Base-by-base conservation (phyloP, 2,888 invertebrate genomes). In the Therioaphis trifolii region DNA sequence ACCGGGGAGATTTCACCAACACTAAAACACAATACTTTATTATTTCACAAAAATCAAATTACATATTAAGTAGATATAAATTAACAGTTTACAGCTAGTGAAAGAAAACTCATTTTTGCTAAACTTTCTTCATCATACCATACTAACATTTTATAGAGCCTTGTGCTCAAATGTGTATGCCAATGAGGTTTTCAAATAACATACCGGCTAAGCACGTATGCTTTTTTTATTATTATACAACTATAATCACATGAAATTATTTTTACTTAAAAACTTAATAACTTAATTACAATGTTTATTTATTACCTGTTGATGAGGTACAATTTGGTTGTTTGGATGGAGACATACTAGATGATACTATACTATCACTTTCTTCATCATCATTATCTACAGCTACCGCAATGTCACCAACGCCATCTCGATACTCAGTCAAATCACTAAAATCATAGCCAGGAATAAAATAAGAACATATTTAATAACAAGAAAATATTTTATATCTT, bases 301-400 rank as follows among this genome's bases (percentile, higher is more conserved):
- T 15, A 80, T 46, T 82, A 82, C 82, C 82, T 0, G 82, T 61
- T 61, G 82, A 49, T 18, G 72, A 63, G 9, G 74, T 24, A 40
- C 4, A 63, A 35, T 40, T 82, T 24, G 82, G n/a, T 15, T 72
- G 72, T 69, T 82, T 82, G 4, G 82, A 82, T 24, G 82, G 82
- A 24, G 82, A 82, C 82, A 82, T 82, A 82, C 61, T 82, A 15
- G 82, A 82, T 21, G 82, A 82, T 15, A 82, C 63, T 82, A 82
- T 74, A n/a, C 82, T 82, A 52, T 82, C 82, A 63, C 63, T 74
- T 74, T 82, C 82, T 82, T 82, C 82, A 12, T 82, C 82, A 27
- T 82, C 82, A 40, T 82, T 82, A 18, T 82, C 82, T 74, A 82
- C 4, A 52, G 72, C 49, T 40, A 82, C 15, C 11, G 74, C 74